These are phyloP conservation scores for Simalia tracyae DNA, from an alignment of 2,797 vertebrate genomes.

Conservation along the genomic window DNA sequence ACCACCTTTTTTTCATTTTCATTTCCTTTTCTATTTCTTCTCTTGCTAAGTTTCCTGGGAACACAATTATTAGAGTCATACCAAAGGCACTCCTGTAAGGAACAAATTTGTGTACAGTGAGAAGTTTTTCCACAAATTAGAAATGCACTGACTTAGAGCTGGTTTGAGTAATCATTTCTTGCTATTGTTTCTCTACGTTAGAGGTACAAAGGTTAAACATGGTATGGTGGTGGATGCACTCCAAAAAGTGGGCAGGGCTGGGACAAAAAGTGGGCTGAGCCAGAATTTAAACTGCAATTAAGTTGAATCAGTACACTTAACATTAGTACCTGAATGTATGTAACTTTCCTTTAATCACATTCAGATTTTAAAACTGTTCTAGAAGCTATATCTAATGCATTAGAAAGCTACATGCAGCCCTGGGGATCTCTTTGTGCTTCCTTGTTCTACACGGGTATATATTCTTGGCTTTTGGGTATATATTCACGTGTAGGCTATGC, in stretches of 20 bases:
- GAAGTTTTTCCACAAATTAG: neutral
- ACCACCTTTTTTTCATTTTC: neutral
- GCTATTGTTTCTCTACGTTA: neutral
- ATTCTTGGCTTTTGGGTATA: neutral
- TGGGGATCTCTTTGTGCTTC: neutral
- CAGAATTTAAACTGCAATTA: neutral
- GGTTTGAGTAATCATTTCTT: neutral
- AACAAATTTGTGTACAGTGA: neutral
- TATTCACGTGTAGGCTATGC: neutral
- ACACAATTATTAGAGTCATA: neutral
- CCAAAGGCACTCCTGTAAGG: neutral
- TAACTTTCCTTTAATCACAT: neutral
- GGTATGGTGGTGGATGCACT: neutral
- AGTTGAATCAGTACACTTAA: neutral
- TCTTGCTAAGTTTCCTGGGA: neutral
- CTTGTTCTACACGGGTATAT: neutral
- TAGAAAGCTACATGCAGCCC: neutral
- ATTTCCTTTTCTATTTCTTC: neutral
- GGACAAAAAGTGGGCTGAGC: neutral
- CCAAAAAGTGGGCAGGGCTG: neutral
- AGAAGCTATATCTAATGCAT: neutral
- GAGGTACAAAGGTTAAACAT: neutral
- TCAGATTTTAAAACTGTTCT: neutral
- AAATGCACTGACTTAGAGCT: neutral
- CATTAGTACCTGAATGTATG: neutral